These are phyloP conservation scores for Micrastur ruficollis DNA, from an alignment of 2,797 vertebrate genomes.

Conservation along the genomic window DNA sequence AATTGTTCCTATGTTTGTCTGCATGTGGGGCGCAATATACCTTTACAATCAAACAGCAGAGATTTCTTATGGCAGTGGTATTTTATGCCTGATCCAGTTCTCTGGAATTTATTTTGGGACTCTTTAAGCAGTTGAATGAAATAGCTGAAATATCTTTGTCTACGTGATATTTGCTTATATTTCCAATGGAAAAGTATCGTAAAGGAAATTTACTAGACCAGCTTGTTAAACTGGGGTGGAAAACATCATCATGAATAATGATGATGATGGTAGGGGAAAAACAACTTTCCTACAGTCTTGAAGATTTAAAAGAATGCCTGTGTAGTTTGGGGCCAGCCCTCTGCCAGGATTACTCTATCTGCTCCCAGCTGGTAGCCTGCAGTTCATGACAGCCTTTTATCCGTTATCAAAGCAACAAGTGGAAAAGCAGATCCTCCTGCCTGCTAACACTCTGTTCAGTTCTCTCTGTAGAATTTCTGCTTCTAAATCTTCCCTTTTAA, in stretches of 20 bases:
- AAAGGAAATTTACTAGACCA: neutral
- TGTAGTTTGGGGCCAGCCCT: constrained; percentile 57
- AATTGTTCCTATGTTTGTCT: constrained; percentile 1
- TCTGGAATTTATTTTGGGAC: constrained; percentile 26
- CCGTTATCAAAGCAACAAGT: constrained; percentile 90
- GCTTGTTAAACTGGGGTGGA: constrained; percentile 12
- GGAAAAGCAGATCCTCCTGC: constrained; percentile 82
- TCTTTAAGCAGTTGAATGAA: constrained; percentile 10
- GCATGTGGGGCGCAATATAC: neutral
- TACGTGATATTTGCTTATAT: neutral
- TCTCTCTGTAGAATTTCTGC: constrained; percentile 73
- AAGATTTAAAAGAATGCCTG: constrained; percentile 45
- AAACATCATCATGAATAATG: neutral
- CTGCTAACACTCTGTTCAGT: constrained; percentile 65
- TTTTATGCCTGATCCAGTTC: neutral
- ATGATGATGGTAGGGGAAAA: neutral
- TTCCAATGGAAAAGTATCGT: neutral
- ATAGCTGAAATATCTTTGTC: constrained; percentile 1
- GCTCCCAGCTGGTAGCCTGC: constrained; percentile 75
- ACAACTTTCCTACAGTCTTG: neutral
- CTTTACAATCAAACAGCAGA: neutral
- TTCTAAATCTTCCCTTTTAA: constrained; percentile 87
- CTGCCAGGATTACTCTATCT: constrained; percentile 74
- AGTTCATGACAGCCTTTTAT: constrained; percentile 85
- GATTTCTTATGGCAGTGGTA: neutral